Conservation (phyloP, 2,113 vertebrate species). For the Labeo rohita region DNA sequence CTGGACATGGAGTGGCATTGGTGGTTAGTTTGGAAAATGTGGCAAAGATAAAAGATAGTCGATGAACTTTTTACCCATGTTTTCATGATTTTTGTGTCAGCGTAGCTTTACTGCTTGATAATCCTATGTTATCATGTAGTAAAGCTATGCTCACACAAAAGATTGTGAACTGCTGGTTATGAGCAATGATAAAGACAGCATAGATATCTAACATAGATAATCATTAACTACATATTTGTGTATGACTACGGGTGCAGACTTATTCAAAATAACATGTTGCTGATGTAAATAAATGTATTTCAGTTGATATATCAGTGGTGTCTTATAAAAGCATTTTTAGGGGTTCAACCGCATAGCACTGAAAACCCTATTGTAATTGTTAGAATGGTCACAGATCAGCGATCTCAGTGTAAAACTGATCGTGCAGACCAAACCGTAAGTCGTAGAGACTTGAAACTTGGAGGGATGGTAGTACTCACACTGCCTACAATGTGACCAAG, state of each 20-base stretch:
- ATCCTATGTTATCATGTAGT: background rate
- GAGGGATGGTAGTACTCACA: too few relatives aligned
- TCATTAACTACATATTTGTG: background rate
- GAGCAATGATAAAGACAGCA: background rate
- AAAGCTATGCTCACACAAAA: too few relatives aligned
- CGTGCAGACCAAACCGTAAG: too few relatives aligned
- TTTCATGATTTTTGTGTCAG: conserved; percentile 9
- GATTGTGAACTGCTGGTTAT: background rate
- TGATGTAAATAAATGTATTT: background rate
- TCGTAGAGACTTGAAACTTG: too few relatives aligned
- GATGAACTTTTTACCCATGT: background rate
- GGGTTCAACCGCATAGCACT: too few relatives aligned
- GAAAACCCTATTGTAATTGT: too few relatives aligned
- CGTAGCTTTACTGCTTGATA: conserved; percentile 1
- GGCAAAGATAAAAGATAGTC: background rate
- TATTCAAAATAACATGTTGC: background rate
- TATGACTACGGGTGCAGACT: background rate
- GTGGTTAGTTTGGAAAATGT: background rate
- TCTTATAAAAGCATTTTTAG: too few relatives aligned
- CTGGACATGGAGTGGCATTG: background rate
- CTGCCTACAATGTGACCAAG: too few relatives aligned
- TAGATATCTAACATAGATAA: background rate
- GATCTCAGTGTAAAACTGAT: too few relatives aligned
- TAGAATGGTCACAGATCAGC: too few relatives aligned
- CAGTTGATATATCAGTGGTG: too few relatives aligned